These are phyloP conservation scores for Clunio marinus DNA, from an alignment of 2,888 invertebrate genomes.

Conservation along the genomic window DNA sequence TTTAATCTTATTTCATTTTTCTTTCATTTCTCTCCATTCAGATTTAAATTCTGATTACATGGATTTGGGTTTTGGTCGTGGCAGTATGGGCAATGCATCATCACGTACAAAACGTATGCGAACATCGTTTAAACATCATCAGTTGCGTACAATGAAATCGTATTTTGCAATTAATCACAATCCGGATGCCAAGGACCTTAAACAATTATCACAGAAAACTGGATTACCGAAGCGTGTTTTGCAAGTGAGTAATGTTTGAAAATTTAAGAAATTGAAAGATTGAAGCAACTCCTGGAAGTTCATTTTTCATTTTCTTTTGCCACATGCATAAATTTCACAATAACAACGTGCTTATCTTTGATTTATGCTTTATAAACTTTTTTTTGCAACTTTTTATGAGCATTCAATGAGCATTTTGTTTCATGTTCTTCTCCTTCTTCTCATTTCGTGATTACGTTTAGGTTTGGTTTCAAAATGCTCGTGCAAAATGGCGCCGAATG, in stretches of 20 bases:
- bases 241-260: conserved; percentile 61
- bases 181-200: conserved; percentile 94
- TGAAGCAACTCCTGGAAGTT: conserved; percentile 7
- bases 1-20: conserved; percentile 5
- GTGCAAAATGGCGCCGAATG: conserved; percentile 91
- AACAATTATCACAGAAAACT: conserved; percentile 92
- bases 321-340: conserved; percentile 24
- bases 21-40: conserved; percentile 47
- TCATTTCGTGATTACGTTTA: conserved; percentile 47
- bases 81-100: conserved; percentile 36
- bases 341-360: conserved; percentile 21
- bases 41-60: conserved; percentile 84
- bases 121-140: conserved; percentile 81
- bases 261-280: not conserved
- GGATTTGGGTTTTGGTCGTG: conserved; percentile 75
- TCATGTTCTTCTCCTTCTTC: not conserved
- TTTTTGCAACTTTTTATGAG: conserved; percentile 21
- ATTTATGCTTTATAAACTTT: not conserved
- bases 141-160: conserved; percentile 92
- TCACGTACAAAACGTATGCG: conserved; percentile 82
- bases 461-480: conserved; percentile 97
- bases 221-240: conserved; percentile 90
- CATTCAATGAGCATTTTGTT: conserved; percentile 26
- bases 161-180: conserved; percentile 97
- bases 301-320: conserved; percentile 23